Evolutionary conservation across 2,888 invertebrate species (phyloP), one percentile per base, ranked within the genome.

Genomic region (Caenorhabditis drosophilae): DNA sequence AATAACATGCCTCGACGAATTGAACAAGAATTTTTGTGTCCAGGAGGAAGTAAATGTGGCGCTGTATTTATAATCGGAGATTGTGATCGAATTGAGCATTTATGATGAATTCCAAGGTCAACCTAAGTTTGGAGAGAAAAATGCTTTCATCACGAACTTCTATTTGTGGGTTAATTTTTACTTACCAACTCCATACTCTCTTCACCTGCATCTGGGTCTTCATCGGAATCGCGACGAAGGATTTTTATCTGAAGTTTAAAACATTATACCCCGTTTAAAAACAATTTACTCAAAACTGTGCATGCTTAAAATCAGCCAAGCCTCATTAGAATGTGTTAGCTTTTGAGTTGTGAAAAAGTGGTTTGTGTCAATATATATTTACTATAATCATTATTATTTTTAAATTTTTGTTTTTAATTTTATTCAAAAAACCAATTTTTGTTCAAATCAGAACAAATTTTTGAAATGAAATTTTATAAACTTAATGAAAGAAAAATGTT

Each of bases 151-250:
- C n/a, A n/a, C n/a, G n/a, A n/a, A n/a, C n/a, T n/a, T n/a, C n/a
- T n/a, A n/a, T n/a, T n/a, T n/a, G n/a, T n/a, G n/a, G n/a, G n/a
- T n/a, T n/a, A n/a, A n/a, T n/a, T n/a, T n/a, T n/a, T n/a, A n/a
- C 46, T 66, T 42, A 76, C 76, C 72, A 76, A 27, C 63, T 76
- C 76, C 63, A 76, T 67, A 40, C 72, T 70, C 26, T 76, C 76
- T 25, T 76, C 76, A 0, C 68, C 73, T 6, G 63, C 67, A 51
- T 76, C 72, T 2, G 70, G 69, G 46, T 76, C 76, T 41, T 71
- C 73, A 47, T 76, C 76, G 23, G 67, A 67, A 36, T 76, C 75
- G 16, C 72, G 62, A 23, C 75, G 63, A 3, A 76, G 46, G 20
- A 76, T 72, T 67, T 73, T 61, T 27, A 70, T 73, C 72, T 72